Conservation (phyloP, 2,888 invertebrate genomes). For the Tachina lurida region DNA sequence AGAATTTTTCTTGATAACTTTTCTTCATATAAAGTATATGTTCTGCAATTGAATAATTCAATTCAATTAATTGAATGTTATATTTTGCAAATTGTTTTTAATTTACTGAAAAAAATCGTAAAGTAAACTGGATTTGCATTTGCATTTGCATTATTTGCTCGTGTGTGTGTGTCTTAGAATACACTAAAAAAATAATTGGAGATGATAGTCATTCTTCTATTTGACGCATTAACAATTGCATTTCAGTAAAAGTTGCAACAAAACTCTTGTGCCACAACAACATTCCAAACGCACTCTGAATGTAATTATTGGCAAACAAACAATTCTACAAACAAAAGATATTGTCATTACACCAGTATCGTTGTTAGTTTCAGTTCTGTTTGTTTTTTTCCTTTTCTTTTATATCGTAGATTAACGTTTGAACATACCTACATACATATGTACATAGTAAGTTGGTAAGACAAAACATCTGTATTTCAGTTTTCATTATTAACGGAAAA, state of each 20-base stretch:
- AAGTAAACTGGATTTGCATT: too few relatives aligned
- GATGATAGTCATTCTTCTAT: conserved; percentile 58
- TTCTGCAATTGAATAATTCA: too few relatives aligned
- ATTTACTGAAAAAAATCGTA: too few relatives aligned
- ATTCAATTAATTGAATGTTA: too few relatives aligned
- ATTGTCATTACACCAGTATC: background rate
- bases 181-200: background rate
- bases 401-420: conserved; percentile 4
- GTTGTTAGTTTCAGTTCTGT: conserved; percentile 10
- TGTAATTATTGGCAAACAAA: conserved; percentile 31
- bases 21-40: too few relatives aligned
- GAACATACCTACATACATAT: background rate
- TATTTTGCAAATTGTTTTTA: too few relatives aligned
- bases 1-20: too few relatives aligned
- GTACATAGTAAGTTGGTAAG: conserved; percentile 2
- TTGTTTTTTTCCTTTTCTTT: background rate
- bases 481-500: conserved; percentile 15
- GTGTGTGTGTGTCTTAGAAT: background rate
- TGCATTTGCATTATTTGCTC: too few relatives aligned
- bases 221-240: conserved; percentile 61
- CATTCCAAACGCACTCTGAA: conserved; percentile 31
- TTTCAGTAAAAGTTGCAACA: conserved; percentile 4
- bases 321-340: conserved; percentile 29
- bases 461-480: conserved; percentile 26
- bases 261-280: background rate